Evolutionary conservation across 1,140 invertebrate species (phyloP).

Genomic region (Sminthurinus signatus): DNA sequence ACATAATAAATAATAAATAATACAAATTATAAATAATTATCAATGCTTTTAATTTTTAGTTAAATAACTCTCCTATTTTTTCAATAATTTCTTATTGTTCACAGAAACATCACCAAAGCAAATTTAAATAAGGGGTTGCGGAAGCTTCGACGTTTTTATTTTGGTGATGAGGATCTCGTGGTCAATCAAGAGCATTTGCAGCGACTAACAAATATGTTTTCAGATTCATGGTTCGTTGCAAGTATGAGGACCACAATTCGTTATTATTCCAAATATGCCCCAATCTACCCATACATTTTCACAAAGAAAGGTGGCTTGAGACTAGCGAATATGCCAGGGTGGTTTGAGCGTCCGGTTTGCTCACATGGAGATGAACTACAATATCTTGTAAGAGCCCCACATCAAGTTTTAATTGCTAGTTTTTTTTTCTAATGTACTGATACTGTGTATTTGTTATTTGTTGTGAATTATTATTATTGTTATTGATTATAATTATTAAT

Average conservation of each 20-base stretch:
- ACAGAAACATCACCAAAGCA: neutral
- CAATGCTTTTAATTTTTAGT: too few species aligned
- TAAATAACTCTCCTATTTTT: too few species aligned
- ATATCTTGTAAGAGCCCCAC: neutral
- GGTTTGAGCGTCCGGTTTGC: neutral
- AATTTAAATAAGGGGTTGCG: conserved; percentile 6
- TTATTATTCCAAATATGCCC: neutral
- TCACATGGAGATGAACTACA: conserved; percentile 7
- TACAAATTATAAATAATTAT: too few species aligned
- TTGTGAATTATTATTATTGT: too few species aligned
- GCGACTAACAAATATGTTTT: neutral
- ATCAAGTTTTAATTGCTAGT: too few species aligned
- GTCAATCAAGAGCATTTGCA: neutral
- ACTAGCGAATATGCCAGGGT: neutral
- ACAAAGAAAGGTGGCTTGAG: neutral
- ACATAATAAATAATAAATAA: too few species aligned
- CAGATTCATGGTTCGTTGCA: neutral
- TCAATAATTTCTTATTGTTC: too few species aligned
- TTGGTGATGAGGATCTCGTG: neutral
- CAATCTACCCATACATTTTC: conserved; percentile 1
- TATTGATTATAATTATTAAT: too few species aligned
- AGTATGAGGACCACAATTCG: neutral
- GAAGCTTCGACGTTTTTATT: neutral
- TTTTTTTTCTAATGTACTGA: too few species aligned
- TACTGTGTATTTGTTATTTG: too few species aligned